Evolutionary conservation across 2,888 invertebrate genomes (phyloP), one percentile per base, ranked within the genome.

Genomic region (Pyrgus malvae): DNA sequence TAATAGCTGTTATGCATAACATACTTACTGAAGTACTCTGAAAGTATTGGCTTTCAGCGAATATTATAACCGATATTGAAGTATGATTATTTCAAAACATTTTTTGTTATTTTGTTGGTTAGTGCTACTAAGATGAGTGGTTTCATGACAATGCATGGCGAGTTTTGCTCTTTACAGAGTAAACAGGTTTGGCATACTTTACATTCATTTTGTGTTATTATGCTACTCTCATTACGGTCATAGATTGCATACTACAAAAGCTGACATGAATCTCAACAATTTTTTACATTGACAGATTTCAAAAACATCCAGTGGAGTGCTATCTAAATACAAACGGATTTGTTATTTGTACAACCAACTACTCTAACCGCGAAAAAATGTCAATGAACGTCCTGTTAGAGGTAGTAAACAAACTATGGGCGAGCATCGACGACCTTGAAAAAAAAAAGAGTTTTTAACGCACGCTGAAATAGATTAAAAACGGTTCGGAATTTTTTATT

Each of bases 401-500:
- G 45, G 44, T 54, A 46, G 53, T 53, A 54, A 54, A 54, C 53
- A 57, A 55, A 48, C 49, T 55, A 54, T 49, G 48, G 58, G 38
- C 48, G 57, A 48, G 37, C 58, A 45, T 31, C 46, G 46, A 48
- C 57, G 58, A 60, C 63, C 61, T 63, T 63, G 63, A 54, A 50
- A 50, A 50, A 50, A n/a, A 46, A 54, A 46, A 53, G 37, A 45
- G 45, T 53, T 54, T 54, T 54, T 46, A 46, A 59, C 61, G 60
- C 58, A 59, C 64, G 60, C 60, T 48, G 67, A 64, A 65, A 68
- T 64, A 66, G 66, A 70, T 69, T 67, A 65, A 58, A 62, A 63
- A 61, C 60, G 58, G 49, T 62, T 53, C 57, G 68, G 61, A 64
- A 63, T 64, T 69, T 72, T 72, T 71, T 70, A 73, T 73, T 73